A percentile compares a stretch with the other conserved stretches of the same genome.
Evolutionary conservation across 2,113 vertebrate genomes (phyloP).

Genomic region (Grallaria varia): DNA sequence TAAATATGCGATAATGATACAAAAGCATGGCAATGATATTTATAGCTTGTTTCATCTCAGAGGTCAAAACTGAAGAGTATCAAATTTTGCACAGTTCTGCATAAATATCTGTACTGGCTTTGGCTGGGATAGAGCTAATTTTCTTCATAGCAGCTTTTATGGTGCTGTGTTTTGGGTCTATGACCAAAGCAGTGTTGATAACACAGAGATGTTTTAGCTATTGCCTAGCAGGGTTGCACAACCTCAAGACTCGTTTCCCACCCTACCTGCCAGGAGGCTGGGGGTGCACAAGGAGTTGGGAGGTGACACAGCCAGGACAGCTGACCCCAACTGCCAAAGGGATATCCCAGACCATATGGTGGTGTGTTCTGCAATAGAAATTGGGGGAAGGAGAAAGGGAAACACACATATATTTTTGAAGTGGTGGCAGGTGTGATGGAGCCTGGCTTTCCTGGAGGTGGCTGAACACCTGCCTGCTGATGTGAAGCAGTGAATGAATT

Average conservation of each 20-base stretch:
- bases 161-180: not conserved
- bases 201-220: not conserved
- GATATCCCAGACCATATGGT: not conserved
- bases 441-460: not conserved
- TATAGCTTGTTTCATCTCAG: not conserved
- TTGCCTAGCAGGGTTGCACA: not conserved
- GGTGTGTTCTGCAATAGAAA: not conserved
- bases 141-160: not conserved
- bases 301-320: rapidly evolving
- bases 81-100: not conserved
- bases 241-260: not conserved
- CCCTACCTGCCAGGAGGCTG: not conserved
- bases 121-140: not conserved
- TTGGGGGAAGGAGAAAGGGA: not conserved
- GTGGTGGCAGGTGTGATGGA: rapidly evolving
- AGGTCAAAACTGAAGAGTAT: not conserved
- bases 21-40: not conserved
- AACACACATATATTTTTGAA: not conserved
- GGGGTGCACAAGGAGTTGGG: not conserved
- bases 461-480: not conserved
- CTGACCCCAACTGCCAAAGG: not conserved
- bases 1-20: not conserved
- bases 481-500: not conserved
- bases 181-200: not conserved
- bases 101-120: not conserved